phyloP scores from a whole-genome alignment of 2,888 invertebrate species.

The Eupelmus urozonus region DNA sequence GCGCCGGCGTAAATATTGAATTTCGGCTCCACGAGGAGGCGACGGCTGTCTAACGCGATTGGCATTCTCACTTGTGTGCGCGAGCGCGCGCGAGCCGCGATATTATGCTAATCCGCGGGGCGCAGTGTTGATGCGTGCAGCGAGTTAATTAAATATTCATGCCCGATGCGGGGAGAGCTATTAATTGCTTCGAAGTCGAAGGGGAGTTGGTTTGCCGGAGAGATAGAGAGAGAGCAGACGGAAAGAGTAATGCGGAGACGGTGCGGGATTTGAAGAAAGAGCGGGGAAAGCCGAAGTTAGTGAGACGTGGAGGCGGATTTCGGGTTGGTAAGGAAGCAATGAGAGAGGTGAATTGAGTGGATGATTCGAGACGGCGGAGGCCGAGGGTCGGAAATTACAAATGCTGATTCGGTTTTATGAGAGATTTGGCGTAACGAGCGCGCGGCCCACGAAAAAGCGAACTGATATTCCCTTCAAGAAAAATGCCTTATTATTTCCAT shows the following conservation, averaged over 20 bases:
- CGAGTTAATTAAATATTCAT: constrained; percentile 48
- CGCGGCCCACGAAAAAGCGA: no score
- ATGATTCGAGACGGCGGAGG: background rate
- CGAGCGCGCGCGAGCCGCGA: background rate
- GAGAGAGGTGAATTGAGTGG: background rate
- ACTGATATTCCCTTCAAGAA: no score
- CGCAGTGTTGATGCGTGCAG: constrained; percentile 6
- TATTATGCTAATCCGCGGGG: constrained; percentile 50
- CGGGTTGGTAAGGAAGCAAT: no score
- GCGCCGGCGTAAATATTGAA: constrained; percentile 69
- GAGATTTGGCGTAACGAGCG: no score
- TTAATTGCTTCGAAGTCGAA: constrained; percentile 21
- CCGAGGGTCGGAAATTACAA: no score
- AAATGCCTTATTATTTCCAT: no score
- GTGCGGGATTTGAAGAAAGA: no score
- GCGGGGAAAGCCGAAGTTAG: background rate
- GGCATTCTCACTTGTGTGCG: constrained; percentile 8
- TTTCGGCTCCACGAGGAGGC: constrained; percentile 59
- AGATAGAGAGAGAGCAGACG: background rate
- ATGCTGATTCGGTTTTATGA: no score
- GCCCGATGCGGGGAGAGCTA: constrained; percentile 5
- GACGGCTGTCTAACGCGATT: constrained; percentile 12
- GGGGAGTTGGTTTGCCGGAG: background rate
- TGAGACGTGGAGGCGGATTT: no score
- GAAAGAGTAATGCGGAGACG: background rate